Conservation (phyloP, 1,140 invertebrate genomes). For the Dendroctonus valens region DNA sequence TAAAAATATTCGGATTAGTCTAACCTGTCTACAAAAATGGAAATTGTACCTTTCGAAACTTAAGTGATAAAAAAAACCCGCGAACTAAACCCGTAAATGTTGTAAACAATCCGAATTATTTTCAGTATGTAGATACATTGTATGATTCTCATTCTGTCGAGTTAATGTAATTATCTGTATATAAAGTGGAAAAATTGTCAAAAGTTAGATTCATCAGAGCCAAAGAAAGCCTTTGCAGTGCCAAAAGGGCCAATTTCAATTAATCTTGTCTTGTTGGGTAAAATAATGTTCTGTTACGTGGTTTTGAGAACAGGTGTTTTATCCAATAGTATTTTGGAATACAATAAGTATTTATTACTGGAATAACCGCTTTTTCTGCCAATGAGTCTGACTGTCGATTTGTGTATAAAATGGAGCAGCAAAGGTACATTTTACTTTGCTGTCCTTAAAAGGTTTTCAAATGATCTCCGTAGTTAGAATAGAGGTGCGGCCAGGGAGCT, state of each 20-base stretch:
- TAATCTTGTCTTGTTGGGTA: not conserved
- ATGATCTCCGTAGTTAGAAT: constrained; percentile 51
- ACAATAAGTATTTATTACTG: too few species aligned
- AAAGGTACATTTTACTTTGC: constrained; percentile 29
- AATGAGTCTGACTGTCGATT: constrained; percentile 47
- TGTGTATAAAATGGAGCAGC: constrained; percentile 36
- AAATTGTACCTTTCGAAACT: not conserved
- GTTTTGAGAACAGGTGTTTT: too few species aligned
- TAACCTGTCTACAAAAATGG: not conserved
- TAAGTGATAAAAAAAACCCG: too few species aligned
- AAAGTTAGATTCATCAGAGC: constrained; percentile 46
- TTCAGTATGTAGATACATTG: not conserved
- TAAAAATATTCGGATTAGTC: constrained; percentile 1
- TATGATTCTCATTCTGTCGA: constrained; percentile 21
- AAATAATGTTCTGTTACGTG: not conserved
- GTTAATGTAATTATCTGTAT: constrained; percentile 34
- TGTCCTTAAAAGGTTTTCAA: constrained; percentile 47
- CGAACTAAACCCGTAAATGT: too few species aligned
- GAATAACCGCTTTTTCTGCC: constrained; percentile 40
- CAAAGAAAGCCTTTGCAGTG: constrained; percentile 45
- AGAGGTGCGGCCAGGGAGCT: constrained; percentile 45
- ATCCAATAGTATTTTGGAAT: too few species aligned
- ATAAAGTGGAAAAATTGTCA: constrained; percentile 31
- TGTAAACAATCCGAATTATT: too few species aligned
- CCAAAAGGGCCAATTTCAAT: constrained; percentile 34